A percentile compares a stretch with the other conserved stretches of the same genome.
phyloP scores from a whole-genome alignment of 2,888 invertebrate genomes.

The Limnephilus rhombicus region DNA sequence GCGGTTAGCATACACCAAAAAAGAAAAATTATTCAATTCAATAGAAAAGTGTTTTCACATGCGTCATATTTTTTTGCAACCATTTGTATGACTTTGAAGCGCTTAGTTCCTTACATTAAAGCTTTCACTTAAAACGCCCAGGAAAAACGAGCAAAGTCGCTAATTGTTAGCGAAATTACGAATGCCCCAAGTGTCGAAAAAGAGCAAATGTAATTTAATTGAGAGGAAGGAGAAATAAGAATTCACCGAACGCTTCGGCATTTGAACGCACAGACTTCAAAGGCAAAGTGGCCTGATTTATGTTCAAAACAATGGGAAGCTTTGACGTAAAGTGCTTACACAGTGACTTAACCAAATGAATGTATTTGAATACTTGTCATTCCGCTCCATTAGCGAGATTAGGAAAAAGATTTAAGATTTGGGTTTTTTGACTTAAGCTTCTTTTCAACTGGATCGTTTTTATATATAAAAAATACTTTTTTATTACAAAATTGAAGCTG shows the following conservation, averaged over 20 bases:
- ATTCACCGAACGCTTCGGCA: constrained; percentile 29
- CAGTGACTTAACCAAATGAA: constrained; percentile 12
- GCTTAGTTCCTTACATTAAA: not conserved
- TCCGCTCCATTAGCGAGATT: constrained; percentile 32
- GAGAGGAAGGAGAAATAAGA: constrained; percentile 17
- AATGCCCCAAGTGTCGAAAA: constrained; percentile 16
- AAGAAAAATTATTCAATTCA: too few species aligned
- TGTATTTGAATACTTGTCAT: constrained; percentile 41
- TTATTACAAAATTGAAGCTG: not conserved
- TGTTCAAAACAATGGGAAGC: constrained; percentile 57
- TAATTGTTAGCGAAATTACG: constrained; percentile 23
- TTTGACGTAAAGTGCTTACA: constrained; percentile 37
- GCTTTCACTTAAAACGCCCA: not conserved
- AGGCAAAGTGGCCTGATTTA: constrained; percentile 58
- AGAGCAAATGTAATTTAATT: constrained; percentile 3
- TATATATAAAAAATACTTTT: not conserved
- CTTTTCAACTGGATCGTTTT: not conserved
- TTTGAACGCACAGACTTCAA: constrained; percentile 56
- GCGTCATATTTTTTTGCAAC: not conserved
- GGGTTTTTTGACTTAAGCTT: not conserved
- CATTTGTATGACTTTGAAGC: not conserved
- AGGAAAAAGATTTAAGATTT: not conserved
- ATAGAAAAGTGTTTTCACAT: not conserved
- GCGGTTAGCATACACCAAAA: too few species aligned
- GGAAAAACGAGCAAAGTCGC: constrained; percentile 1